Base-by-base conservation (phyloP, 2,797 vertebrate species). In the Apogon hyalosoma region DNA sequence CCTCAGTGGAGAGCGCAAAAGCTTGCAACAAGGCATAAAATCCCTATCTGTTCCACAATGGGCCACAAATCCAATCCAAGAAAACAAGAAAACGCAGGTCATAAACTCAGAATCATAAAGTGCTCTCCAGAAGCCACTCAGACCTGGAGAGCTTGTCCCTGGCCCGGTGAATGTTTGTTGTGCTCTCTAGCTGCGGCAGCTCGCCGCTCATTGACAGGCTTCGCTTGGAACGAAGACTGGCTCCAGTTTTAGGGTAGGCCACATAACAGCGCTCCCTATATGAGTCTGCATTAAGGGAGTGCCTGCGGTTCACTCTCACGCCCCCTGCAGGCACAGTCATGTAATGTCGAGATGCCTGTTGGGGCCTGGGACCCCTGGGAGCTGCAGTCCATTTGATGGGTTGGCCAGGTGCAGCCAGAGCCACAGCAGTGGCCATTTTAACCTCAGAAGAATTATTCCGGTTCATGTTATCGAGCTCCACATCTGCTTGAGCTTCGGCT, bases 101-200 rank as follows among this genome's bases (percentile, higher is more conserved):
- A 31, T 67, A 72, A 79, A 85, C 69, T 79, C 70, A 76, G 51
- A 82, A 90, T 97, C 94, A 97, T 92, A 98, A 94, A 88, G 95
- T 95, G 92, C 96, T 98, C 94, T 97, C 95, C 92, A 97, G 93
- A 90, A 97, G 94, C 94, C 95, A 97, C 93, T 98, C 95, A 61
- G 96, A 95, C 89, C 93, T 92, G 79, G 93, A 95, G 86, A 94
- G 92, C 79, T 93, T 92, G 73, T 93, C 93, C 82, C 94, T 94
- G 82, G 93, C 93, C 3, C 92, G 88, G 41, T 64, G 88, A 79
- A 90, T 87, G 83, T 86, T 90, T 42, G 82, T 90, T 3, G 88
- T 83, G 88, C 80, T 57, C 64, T 92, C 91, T 6, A 94, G 87
- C 80, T 87, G 95, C 15, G 93, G 90, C 48, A 97, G 90, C 89